Evolutionary conservation across 2,888 invertebrate genomes (phyloP).

Genomic region (Petrolisthes manimaculis): DNA sequence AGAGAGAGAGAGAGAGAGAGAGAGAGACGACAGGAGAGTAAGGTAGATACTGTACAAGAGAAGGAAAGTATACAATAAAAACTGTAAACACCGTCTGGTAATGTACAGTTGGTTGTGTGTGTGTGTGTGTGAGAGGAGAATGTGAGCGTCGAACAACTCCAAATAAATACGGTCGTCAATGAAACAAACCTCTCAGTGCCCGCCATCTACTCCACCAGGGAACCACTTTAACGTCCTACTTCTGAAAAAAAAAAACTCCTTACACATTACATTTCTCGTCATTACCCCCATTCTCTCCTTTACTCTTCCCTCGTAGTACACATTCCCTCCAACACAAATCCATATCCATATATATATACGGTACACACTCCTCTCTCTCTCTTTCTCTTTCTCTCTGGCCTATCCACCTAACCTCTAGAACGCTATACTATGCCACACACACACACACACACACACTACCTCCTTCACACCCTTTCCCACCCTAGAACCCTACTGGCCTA

Average conservation of each 20-base stretch:
- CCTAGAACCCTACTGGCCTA: not conserved
- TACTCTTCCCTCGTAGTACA: not conserved
- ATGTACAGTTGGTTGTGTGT: no score
- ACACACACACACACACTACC: not conserved
- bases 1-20: not conserved
- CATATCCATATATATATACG: no score
- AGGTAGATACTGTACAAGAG: no score
- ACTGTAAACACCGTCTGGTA: no score
- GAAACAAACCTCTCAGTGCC: no score
- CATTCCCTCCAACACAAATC: no score
- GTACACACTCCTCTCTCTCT: not conserved
- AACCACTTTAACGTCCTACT: not conserved
- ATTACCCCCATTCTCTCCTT: not conserved
- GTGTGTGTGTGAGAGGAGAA: no score
- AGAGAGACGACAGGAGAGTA: no score
- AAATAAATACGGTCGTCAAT: no score
- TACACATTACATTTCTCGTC: not conserved
- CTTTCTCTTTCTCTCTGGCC: not conserved
- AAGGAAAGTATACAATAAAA: no score
- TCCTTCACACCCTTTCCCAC: not conserved
- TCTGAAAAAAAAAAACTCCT: not conserved
- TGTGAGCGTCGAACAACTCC: no score
- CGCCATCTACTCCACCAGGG: not conserved
- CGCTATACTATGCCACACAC: not conserved
- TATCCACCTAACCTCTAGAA: not conserved